Conservation (phyloP, 1,140 invertebrate species). For the Apis cerana region DNA sequence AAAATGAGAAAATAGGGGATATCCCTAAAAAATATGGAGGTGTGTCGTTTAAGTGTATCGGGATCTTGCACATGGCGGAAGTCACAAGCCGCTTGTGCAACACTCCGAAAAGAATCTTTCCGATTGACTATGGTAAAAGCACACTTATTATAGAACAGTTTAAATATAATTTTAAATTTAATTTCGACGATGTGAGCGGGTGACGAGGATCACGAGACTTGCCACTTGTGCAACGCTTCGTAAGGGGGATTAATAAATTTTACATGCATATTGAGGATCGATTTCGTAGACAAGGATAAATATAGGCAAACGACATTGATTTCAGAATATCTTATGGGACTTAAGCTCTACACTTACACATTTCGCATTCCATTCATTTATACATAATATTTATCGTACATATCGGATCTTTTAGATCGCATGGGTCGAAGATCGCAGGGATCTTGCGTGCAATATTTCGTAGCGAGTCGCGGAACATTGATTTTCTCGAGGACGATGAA, state of each 20-base stretch:
- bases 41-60: background rate
- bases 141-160: slow-evolving; percentile 45
- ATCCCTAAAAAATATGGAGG: too few species aligned
- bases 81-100: slow-evolving; percentile 31
- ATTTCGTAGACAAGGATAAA: background rate
- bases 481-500: slow-evolving; percentile 30
- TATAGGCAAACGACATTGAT: background rate
- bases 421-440: slow-evolving; percentile 46
- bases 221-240: slow-evolving; percentile 38
- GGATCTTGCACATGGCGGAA: background rate
- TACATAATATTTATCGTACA: slow-evolving; percentile 45
- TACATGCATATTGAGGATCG: slow-evolving; percentile 6
- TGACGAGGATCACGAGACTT: slow-evolving; percentile 36
- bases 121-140: slow-evolving; percentile 9
- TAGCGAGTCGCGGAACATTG: slow-evolving; percentile 33
- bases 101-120: slow-evolving; percentile 7
- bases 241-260: slow-evolving; percentile 12
- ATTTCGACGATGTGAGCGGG: slow-evolving; percentile 15
- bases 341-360: slow-evolving; percentile 10
- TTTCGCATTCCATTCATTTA: slow-evolving; percentile 29
- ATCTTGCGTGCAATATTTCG: slow-evolving; percentile 56
- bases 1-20: too few species aligned
- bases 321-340: slow-evolving; percentile 23
- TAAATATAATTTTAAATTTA: slow-evolving; percentile 42
- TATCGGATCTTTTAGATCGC: slow-evolving; percentile 47